Evolutionary conservation across 2,113 vertebrate species (phyloP).

Genomic region (Pollachius pollachius): DNA sequence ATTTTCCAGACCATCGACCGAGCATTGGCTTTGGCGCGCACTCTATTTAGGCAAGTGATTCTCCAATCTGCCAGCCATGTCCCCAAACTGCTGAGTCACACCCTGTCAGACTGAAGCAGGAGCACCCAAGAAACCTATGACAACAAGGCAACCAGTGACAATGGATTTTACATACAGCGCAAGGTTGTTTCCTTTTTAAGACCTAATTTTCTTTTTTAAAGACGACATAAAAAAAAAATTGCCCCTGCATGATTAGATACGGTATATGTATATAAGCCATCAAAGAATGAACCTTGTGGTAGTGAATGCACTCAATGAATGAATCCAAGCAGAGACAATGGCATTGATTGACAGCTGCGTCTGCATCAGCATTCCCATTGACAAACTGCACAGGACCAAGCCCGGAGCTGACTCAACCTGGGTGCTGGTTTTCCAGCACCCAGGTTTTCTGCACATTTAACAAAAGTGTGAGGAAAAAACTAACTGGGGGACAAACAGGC

Average conservation of each 20-base stretch:
- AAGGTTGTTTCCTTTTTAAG: too few species aligned
- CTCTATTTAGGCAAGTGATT: conserved; percentile 51
- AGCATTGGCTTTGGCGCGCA: conserved; percentile 64
- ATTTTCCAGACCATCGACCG: conserved; percentile 77
- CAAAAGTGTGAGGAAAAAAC: too few species aligned
- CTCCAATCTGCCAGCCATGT: conserved; percentile 52
- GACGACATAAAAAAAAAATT: too few species aligned
- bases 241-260: too few species aligned
- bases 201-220: too few species aligned
- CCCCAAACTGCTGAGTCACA: conserved; percentile 53
- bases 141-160: background rate
- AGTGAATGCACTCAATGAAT: conserved; percentile 56
- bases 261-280: too few species aligned
- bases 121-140: too few species aligned
- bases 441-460: too few species aligned
- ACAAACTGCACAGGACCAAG: conserved; percentile 36
- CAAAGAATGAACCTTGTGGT: conserved; percentile 49
- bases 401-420: too few species aligned
- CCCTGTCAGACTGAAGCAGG: conserved; percentile 18
- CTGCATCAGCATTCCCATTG: conserved; percentile 42
- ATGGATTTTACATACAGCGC: background rate
- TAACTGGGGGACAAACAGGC: too few species aligned
- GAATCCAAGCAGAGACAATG: conserved; percentile 19
- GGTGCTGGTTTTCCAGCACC: too few species aligned
- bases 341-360: conserved; percentile 52